phyloP scores from a whole-genome alignment of 1,140 invertebrate species.

The Tenebrio molitor region DNA sequence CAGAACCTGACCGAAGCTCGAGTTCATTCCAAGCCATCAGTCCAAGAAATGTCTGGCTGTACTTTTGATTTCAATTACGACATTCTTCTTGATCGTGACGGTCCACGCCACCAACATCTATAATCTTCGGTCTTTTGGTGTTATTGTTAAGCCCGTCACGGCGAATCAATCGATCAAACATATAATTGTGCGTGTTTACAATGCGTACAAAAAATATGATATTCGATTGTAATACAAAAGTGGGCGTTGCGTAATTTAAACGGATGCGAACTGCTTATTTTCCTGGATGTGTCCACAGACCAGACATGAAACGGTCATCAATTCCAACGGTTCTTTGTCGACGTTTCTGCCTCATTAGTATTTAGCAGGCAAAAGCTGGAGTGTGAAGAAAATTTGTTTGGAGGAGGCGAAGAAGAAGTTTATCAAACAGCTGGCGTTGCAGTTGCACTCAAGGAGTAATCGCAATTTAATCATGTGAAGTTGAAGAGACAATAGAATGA shows the following conservation, averaged over 20 bases:
- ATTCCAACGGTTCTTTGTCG: conserved; percentile 32
- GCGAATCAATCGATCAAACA: conserved; percentile 11
- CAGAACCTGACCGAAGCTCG: not conserved
- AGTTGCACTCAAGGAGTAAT: too few species aligned
- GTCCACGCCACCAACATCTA: not conserved
- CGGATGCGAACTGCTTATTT: conserved; percentile 12
- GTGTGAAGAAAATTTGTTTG: not conserved
- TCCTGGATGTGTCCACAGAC: conserved; percentile 9
- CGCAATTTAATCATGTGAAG: conserved; percentile 20
- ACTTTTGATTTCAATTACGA: not conserved
- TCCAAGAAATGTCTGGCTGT: not conserved
- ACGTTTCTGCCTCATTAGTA: not conserved
- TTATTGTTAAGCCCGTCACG: not conserved
- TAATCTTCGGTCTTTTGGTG: too few species aligned
- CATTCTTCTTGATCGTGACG: not conserved
- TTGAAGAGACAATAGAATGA: conserved; percentile 6
- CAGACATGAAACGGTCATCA: conserved; percentile 35
- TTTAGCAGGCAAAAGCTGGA: not conserved
- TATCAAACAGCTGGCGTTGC: too few species aligned
- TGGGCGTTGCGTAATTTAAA: conserved; percentile 19
- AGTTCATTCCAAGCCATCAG: conserved; percentile 18
- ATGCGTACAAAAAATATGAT: conserved; percentile 6
- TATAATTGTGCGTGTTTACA: conserved; percentile 11
- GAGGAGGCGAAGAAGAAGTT: not conserved
- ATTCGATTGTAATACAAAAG: not conserved